phyloP scores from a whole-genome alignment of 2,113 vertebrate genomes.

The Petromus typicus region DNA sequence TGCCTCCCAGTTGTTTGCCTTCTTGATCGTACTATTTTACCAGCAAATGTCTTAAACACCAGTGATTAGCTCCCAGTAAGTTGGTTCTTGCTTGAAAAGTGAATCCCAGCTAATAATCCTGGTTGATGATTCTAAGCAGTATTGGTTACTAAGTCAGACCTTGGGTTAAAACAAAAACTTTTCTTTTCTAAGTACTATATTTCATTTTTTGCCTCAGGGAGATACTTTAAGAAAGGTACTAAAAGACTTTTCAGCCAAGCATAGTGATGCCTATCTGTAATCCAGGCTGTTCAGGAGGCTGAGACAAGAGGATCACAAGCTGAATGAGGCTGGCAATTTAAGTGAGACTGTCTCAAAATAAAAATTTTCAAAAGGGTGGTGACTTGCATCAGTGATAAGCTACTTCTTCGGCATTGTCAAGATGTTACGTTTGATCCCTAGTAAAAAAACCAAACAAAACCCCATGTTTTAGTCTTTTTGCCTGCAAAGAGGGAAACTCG shows the following conservation, averaged over 20 bases:
- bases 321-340: neutral
- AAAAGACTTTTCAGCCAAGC: neutral
- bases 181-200: constrained; percentile 2
- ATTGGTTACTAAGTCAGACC: neutral
- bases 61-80: neutral
- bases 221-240: neutral
- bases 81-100: neutral
- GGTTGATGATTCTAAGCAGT: neutral
- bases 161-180: neutral
- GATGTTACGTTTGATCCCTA: neutral
- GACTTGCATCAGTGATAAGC: neutral
- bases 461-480: neutral
- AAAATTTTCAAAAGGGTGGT: neutral
- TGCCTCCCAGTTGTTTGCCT: neutral
- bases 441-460: neutral
- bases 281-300: neutral
- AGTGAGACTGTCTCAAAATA: neutral
- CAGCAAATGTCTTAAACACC: constrained; percentile 34
- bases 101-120: neutral
- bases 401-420: neutral
- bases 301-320: neutral
- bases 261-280: neutral
- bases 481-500: neutral
- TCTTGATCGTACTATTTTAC: constrained; percentile 25
- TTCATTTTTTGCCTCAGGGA: neutral